Percentiles rank a stretch among this genome's conserved stretches.
Evolutionary conservation across 2,888 invertebrate genomes (phyloP).

Genomic region (Anodontia alba): DNA sequence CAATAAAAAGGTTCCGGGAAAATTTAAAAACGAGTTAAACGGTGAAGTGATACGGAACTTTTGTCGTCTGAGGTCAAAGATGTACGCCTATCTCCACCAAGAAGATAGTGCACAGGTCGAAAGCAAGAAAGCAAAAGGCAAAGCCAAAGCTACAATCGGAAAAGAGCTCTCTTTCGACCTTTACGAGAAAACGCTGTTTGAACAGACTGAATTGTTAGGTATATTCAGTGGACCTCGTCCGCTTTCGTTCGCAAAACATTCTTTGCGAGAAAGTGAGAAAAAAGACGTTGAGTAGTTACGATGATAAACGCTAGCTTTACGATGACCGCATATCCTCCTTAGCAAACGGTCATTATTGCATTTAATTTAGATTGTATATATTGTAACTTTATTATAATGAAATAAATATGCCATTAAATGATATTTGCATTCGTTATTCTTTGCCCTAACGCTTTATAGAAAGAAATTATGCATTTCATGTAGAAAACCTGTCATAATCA

Average conservation of each 20-base stretch:
- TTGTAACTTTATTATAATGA: no score
- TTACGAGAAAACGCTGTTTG: constrained; percentile 2
- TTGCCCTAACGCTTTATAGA: no score
- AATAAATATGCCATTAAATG: no score
- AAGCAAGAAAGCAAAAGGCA: constrained; percentile 11
- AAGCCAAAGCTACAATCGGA: constrained; percentile 9
- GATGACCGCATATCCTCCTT: not conserved
- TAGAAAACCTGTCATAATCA: no score
- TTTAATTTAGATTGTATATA: not conserved
- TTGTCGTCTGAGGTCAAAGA: constrained; percentile 6
- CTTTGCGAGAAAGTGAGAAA: constrained; percentile 10
- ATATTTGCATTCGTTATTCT: no score
- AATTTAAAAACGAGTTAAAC: constrained; percentile 15
- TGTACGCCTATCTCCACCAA: not conserved
- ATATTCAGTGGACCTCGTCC: constrained; percentile 8
- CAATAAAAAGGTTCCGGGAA: constrained; percentile 3
- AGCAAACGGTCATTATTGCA: constrained; percentile 11
- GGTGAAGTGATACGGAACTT: not conserved
- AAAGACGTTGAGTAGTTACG: constrained; percentile 10
- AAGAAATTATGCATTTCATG: no score
- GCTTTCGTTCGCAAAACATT: not conserved
- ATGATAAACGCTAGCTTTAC: constrained; percentile 1
- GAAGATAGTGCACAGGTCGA: not conserved
- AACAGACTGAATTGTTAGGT: not conserved
- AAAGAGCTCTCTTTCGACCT: not conserved